These are phyloP conservation scores for Agonopterix heracliana DNA, from an alignment of 2,888 invertebrate genomes.

Conservation along the genomic window DNA sequence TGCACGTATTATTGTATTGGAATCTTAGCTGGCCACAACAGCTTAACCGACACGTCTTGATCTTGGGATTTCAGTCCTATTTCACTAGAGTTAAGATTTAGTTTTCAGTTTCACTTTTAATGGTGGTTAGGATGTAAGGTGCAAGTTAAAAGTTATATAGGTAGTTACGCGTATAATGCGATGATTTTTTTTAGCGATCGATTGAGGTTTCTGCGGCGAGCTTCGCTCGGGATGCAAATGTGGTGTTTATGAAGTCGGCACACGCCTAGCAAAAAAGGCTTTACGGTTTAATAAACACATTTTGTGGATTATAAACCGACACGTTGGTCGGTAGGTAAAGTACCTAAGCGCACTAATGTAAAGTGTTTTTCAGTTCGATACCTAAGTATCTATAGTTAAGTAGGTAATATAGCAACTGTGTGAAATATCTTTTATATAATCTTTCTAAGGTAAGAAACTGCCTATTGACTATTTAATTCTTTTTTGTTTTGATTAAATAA, in stretches of 20 bases:
- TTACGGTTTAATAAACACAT: conserved; percentile 49
- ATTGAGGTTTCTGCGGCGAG: conserved; percentile 69
- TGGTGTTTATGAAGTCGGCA: conserved; percentile 63
- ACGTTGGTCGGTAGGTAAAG: not conserved
- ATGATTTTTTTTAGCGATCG: conserved; percentile 72
- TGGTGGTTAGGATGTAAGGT: conserved; percentile 23
- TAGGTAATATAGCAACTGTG: too few species aligned
- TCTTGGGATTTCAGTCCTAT: conserved; percentile 19
- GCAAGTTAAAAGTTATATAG: conserved; percentile 40
- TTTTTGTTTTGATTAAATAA: too few species aligned
- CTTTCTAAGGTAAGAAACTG: too few species aligned
- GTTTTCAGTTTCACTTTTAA: conserved; percentile 12
- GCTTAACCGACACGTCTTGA: conserved; percentile 30
- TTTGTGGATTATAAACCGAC: conserved; percentile 28
- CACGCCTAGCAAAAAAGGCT: conserved; percentile 58
- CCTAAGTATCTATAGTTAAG: too few species aligned
- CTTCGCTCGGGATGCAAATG: conserved; percentile 67
- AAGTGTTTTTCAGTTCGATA: too few species aligned
- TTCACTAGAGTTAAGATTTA: conserved; percentile 24
- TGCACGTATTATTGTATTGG: conserved; percentile 75
- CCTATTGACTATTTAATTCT: too few species aligned
- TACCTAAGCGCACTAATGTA: not conserved
- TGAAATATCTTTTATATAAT: too few species aligned
- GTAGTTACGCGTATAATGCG: conserved; percentile 66
- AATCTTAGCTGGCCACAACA: conserved; percentile 49